These are phyloP conservation scores for Acrocephalus arundinaceus DNA, from an alignment of 2,113 vertebrate genomes.

Conservation along the genomic window DNA sequence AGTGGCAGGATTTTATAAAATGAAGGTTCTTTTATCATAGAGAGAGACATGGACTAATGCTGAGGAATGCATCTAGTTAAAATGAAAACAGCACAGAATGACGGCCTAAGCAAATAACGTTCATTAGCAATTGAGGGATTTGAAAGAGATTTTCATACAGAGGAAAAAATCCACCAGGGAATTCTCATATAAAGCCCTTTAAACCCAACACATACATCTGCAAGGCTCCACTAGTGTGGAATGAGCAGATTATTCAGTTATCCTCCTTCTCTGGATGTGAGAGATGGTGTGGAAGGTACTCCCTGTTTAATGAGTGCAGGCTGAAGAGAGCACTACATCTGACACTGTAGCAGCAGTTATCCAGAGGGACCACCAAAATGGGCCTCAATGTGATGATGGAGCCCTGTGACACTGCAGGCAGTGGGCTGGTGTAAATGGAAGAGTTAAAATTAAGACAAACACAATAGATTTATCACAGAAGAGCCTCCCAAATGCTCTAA, in stretches of 20 bases:
- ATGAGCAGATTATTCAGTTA: neutral
- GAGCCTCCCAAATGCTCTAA: neutral
- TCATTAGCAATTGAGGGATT: neutral
- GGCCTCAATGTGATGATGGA: neutral
- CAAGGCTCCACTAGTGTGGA: neutral
- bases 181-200: neutral
- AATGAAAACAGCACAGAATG: neutral
- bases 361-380: neutral
- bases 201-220: neutral
- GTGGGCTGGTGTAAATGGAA: neutral
- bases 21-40: neutral
- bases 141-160: neutral
- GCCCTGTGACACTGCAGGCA: neutral
- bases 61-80: neutral
- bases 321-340: neutral
- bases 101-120: neutral
- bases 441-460: neutral
- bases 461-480: neutral
- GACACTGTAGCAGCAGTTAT: neutral
- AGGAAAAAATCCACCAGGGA: neutral
- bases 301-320: neutral
- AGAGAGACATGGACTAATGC: neutral
- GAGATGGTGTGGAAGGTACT: too few relatives aligned
- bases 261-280: neutral
- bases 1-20: neutral